Conservation (phyloP, 2,113 vertebrate genomes). For the Pterocles orientalis region DNA sequence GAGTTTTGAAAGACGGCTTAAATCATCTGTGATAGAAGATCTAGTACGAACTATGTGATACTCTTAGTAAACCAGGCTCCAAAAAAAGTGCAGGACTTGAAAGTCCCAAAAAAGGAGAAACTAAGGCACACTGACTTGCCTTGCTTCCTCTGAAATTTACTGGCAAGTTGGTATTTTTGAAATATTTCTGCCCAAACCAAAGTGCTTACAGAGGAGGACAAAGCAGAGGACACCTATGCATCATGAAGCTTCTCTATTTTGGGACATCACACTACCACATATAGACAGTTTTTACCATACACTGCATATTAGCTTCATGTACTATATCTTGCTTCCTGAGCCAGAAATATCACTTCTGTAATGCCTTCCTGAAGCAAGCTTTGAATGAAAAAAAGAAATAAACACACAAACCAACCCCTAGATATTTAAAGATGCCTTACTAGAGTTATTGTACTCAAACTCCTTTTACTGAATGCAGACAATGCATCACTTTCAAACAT, state of each 20-base stretch:
- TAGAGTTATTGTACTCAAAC: neutral
- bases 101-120: neutral
- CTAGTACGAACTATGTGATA: neutral
- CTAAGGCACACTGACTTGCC: neutral
- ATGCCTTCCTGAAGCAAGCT: neutral
- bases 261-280: neutral
- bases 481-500: neutral
- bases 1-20: neutral
- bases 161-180: neutral
- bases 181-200: neutral
- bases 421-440: conserved; percentile 1
- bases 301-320: neutral
- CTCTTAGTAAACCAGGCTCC: neutral
- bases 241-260: neutral
- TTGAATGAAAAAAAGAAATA: neutral
- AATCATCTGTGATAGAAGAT: neutral
- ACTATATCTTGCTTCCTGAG: neutral
- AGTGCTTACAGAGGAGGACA: neutral
- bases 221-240: neutral
- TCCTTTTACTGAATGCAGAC: neutral
- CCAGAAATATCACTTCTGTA: neutral
- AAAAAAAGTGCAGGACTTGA: neutral
- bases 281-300: neutral
- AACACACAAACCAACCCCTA: neutral
- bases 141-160: neutral